A percentile compares a stretch with the other conserved stretches of the same genome.
These are phyloP conservation scores for Plotosus lineatus DNA, from an alignment of 2,113 vertebrate species.

Conservation along the genomic window DNA sequence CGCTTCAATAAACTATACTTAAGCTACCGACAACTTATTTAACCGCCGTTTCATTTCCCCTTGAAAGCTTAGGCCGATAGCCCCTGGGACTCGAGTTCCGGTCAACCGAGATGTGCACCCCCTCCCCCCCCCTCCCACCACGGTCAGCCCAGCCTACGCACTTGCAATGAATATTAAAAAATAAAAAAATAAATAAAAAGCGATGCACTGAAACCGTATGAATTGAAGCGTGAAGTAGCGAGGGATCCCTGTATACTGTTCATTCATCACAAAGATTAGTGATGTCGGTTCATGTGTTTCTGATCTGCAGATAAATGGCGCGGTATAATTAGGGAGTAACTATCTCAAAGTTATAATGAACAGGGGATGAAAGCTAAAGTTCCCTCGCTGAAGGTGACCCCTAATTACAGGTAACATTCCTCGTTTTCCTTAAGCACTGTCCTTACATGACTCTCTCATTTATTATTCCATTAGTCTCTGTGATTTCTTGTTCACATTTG, in stretches of 20 bases:
- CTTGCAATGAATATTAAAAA: no score
- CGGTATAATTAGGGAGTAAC: conserved; percentile 9
- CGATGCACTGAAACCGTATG: no score
- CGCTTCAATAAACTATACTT: no score
- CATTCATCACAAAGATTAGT: neutral
- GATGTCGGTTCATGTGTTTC: neutral
- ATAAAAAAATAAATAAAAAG: no score
- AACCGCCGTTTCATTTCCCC: no score
- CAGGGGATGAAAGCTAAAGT: neutral
- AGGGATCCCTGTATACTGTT: neutral
- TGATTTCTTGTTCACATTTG: conserved; percentile 23
- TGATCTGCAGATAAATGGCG: conserved; percentile 18
- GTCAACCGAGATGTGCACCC: no score
- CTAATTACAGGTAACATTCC: neutral
- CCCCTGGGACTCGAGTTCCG: no score
- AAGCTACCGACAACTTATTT: no score
- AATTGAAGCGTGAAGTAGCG: no score
- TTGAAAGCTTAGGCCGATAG: no score
- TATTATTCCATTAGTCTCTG: conserved; percentile 19
- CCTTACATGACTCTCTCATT: conserved; percentile 30
- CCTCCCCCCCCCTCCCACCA: no score
- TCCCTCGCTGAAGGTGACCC: conserved; percentile 35
- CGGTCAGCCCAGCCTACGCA: no score
- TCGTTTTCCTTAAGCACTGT: neutral
- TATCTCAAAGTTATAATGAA: conserved; percentile 2